Conservation (phyloP, 2,113 vertebrate species). For the Onychorhynchus coronatus region DNA sequence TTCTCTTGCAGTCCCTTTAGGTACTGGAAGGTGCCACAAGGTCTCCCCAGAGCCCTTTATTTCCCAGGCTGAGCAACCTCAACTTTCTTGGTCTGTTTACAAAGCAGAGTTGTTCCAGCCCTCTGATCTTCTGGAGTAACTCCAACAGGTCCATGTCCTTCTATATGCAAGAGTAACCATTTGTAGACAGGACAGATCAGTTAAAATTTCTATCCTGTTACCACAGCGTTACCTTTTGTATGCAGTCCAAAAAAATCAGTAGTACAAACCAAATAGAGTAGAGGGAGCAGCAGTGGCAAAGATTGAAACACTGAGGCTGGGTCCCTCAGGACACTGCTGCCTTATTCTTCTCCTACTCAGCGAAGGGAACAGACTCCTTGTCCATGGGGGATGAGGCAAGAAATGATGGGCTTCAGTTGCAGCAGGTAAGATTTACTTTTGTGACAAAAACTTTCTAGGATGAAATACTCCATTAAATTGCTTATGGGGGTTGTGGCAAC, state of each 20-base stretch:
- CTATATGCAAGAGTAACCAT: background rate
- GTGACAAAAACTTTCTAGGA: background rate
- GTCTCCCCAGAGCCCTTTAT: background rate
- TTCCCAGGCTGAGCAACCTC: background rate
- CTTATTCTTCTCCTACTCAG: background rate
- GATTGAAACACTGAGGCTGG: accelerated
- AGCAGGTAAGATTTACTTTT: background rate
- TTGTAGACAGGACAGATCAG: background rate
- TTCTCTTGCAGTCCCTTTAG: background rate
- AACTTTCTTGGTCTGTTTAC: background rate
- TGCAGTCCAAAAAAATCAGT: background rate
- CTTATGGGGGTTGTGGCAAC: background rate
- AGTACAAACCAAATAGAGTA: background rate
- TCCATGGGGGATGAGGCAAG: background rate
- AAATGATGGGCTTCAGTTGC: background rate
- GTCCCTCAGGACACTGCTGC: background rate
- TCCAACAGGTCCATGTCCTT: background rate
- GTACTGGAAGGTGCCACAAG: background rate
- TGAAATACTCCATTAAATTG: background rate
- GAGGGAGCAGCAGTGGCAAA: accelerated
- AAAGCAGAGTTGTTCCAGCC: background rate
- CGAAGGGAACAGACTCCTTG: background rate
- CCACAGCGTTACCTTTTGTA: background rate
- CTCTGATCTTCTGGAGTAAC: accelerated
- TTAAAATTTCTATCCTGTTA: background rate